These are phyloP conservation scores for Peucedramus taeniatus DNA, from an alignment of 2,113 vertebrate species.

Conservation along the genomic window DNA sequence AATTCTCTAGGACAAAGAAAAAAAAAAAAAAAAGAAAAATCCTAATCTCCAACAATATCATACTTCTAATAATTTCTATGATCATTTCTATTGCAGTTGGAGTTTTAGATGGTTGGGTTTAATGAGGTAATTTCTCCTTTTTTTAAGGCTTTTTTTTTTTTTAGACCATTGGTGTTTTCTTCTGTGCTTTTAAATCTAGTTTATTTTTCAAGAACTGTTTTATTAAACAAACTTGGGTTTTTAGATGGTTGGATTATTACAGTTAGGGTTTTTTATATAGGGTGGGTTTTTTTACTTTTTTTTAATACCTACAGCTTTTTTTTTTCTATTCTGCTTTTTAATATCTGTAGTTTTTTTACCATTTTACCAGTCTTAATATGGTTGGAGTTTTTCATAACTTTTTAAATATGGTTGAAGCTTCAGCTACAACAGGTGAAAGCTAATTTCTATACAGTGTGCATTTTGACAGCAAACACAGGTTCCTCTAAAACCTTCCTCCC, in stretches of 20 bases:
- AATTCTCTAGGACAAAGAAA: too few species aligned
- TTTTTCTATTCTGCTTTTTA: background rate
- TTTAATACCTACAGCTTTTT: background rate
- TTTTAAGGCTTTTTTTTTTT: background rate
- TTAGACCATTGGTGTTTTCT: background rate
- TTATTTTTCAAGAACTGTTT: background rate
- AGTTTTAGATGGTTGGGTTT: background rate
- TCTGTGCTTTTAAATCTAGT: background rate
- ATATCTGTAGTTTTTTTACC: background rate
- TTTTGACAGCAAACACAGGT: background rate
- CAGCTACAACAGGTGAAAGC: background rate
- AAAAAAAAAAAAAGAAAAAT: too few species aligned
- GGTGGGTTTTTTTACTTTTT: background rate
- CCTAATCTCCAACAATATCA: too few species aligned
- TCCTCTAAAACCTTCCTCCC: background rate
- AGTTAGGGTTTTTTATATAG: background rate
- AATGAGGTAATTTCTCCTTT: background rate
- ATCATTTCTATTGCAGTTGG: background rate
- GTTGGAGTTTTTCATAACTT: background rate
- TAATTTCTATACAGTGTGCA: background rate
- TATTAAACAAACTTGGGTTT: background rate
- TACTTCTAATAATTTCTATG: background rate
- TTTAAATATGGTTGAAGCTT: background rate
- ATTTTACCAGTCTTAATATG: background rate
- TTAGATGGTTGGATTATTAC: background rate